Conservation (phyloP, 2,113 vertebrate species). For the Mystacornis crossleyi region DNA sequence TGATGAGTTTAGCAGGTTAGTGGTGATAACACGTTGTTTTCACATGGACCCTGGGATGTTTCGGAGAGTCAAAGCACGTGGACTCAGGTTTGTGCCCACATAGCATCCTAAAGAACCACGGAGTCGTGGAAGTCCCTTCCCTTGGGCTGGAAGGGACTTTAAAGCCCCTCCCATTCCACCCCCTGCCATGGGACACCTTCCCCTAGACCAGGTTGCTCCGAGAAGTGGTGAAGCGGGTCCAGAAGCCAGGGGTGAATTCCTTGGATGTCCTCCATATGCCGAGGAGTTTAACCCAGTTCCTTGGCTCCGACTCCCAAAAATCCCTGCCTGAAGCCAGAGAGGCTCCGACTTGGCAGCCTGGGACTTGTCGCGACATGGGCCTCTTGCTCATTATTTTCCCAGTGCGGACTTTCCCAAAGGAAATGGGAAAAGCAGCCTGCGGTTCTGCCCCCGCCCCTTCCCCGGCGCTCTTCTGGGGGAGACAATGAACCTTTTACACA, state of each 20-base stretch:
- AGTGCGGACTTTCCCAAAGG: conserved; percentile 63
- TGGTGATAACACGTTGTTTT: background rate
- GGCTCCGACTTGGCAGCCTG: conserved; percentile 32
- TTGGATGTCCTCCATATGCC: background rate
- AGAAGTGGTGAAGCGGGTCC: background rate
- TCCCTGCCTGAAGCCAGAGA: background rate
- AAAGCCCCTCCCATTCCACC: background rate
- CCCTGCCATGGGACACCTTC: background rate
- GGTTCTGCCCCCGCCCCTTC: conserved; percentile 55
- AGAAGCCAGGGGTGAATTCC: conserved; percentile 10
- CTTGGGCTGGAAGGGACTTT: background rate
- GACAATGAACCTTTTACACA: conserved; percentile 66
- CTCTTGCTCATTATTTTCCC: conserved; percentile 66
- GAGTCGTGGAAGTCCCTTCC: background rate
- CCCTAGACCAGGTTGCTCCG: background rate
- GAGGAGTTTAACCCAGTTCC: background rate
- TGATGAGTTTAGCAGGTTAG: background rate
- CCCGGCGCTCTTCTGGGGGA: background rate
- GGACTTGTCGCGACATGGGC: conserved; percentile 34
- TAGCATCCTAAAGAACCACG: background rate
- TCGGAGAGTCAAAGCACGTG: background rate
- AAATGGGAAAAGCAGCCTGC: conserved; percentile 23
- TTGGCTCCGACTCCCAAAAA: background rate
- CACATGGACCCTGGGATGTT: background rate
- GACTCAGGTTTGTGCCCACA: background rate